Percentiles rank a stretch among this genome's conserved stretches.
These are phyloP conservation scores for Nylanderia fulva DNA, from an alignment of 1,140 invertebrate species.

Conservation along the genomic window DNA sequence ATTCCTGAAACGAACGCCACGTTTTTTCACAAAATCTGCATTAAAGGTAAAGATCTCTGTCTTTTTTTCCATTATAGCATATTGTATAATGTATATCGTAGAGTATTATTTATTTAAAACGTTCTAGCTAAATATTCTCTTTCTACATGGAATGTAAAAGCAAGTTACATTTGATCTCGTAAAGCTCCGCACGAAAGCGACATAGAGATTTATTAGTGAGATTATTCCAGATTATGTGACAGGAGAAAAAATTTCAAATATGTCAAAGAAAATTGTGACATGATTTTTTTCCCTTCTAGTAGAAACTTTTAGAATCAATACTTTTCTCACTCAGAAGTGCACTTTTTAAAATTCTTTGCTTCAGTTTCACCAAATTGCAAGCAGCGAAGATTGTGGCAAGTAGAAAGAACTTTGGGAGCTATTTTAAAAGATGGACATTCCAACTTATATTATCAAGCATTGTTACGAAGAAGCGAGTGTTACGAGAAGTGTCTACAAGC, in stretches of 20 bases:
- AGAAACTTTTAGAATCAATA: background rate
- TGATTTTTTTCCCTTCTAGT: background rate
- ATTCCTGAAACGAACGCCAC: constrained; percentile 77
- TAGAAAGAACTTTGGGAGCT: constrained; percentile 79
- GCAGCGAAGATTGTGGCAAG: constrained; percentile 77
- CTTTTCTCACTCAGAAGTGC: background rate
- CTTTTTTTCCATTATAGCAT: background rate
- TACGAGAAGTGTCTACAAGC: constrained; percentile 78
- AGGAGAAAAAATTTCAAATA: background rate
- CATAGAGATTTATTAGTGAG: background rate
- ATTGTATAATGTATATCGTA: background rate
- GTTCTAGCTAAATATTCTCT: background rate
- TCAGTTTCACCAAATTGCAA: constrained; percentile 76
- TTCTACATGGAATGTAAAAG: background rate
- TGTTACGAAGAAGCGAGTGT: constrained; percentile 71
- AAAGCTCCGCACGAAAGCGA: too few relatives aligned
- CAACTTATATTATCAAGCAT: constrained; percentile 28
- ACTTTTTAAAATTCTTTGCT: constrained; percentile 22
- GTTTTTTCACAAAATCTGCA: constrained; percentile 79
- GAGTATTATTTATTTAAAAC: constrained; percentile 8
- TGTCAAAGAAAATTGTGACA: background rate
- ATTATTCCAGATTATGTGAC: background rate
- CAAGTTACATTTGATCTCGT: background rate
- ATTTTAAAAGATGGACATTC: constrained; percentile 75
- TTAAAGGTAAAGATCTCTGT: constrained; percentile 74